Base-by-base conservation (phyloP, 2,113 vertebrate species). In the Cygnus atratus region DNA sequence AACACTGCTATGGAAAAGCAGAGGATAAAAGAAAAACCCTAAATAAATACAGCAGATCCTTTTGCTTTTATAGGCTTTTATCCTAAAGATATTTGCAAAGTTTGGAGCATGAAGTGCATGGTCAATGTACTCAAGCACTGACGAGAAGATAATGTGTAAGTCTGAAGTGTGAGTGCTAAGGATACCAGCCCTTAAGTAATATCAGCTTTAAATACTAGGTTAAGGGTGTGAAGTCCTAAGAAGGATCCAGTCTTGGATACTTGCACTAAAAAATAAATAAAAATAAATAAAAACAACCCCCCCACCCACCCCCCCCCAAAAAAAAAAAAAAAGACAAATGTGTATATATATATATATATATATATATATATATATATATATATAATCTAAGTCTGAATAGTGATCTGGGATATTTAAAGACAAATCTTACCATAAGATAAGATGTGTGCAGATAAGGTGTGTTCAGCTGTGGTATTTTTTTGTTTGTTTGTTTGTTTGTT, bases 251-350 rank as follows among this genome's bases (percentile, higher is more conserved):
- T 54, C 46, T 16, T 61, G 17, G 29, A 48, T 82, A 78, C 68
- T 41, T 82, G 8, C 29, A 43, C 35, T 17, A 11, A 67, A 62
- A 6, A 80, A 65, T 88, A 90, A 80, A 59, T 4, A 83, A 39
- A 26, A 63, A 63, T 13, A 80, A 73, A 55, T 39, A 4, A 81
- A 73, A 72, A 54, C 6, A 37, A 37, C 37, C 37, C 58, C 6
- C 1, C 29, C 9, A 0, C 8, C 46, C 44, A 9, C 58, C 6
- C 1, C 29, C 9, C 0, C 8, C 46, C 10, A 10, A 39, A 39
- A 39, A 39, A 39, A 39, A 39, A 39, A 39, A 39, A 39, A 39
- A n/a, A 17, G 15, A 22, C 39, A 71, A 59, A n/a, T 0, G 4
- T 31, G 22, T 10, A 9, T 41, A 66, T 5, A 8, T 6, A 67